A percentile compares a stretch with the other conserved stretches of the same genome.
Conservation (phyloP, 64 coral and sea anemone species). For the Catalaphyllia jardinei region DNA sequence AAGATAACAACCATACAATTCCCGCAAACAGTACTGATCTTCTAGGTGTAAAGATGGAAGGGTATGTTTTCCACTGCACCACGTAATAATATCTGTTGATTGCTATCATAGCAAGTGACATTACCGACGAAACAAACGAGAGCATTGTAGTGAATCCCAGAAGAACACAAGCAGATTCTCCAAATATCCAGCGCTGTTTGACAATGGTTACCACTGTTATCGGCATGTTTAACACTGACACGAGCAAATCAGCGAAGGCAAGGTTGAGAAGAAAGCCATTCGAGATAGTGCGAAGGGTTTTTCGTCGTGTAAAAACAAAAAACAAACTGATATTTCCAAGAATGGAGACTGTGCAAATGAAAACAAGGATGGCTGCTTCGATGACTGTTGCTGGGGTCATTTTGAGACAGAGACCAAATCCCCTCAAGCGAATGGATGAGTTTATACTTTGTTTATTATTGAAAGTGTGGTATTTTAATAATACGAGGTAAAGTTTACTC, state of each 20-base stretch:
- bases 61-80: constrained; percentile 80
- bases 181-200: constrained; percentile 63
- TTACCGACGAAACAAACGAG: constrained; percentile 87
- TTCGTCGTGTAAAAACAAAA: constrained; percentile 53
- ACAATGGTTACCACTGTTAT: constrained; percentile 74
- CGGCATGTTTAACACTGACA: constrained; percentile 88
- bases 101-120: constrained; percentile 86
- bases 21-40: constrained; percentile 35
- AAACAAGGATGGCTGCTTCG: constrained; percentile 49
- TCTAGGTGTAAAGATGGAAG: constrained; percentile 28
- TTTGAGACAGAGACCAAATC: not conserved
- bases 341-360: constrained; percentile 64
- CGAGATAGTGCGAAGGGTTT: constrained; percentile 50
- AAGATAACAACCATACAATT: constrained; percentile 67
- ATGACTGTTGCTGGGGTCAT: not conserved
- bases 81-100: constrained; percentile 84
- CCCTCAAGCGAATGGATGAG: not conserved
- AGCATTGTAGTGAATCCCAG: constrained; percentile 80
- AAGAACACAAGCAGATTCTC: constrained; percentile 49
- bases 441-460: not conserved
- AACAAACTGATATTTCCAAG: constrained; percentile 76
- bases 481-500: constrained; percentile 3
- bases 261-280: constrained; percentile 89
- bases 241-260: constrained; percentile 81
- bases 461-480: not conserved